phyloP scores from a whole-genome alignment of 2,888 invertebrate genomes.

The Eilema griseolum region DNA sequence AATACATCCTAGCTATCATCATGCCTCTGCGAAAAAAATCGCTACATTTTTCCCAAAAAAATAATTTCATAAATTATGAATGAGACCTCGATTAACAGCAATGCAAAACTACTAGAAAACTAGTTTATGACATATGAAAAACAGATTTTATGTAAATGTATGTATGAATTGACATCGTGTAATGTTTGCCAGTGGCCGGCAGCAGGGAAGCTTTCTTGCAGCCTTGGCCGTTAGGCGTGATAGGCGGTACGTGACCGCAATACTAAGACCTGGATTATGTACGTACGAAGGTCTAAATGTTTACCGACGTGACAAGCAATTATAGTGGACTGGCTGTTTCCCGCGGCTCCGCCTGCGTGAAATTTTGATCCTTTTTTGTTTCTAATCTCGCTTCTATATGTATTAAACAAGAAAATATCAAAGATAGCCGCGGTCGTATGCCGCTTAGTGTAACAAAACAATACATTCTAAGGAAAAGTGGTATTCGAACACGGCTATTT shows the following conservation, averaged over 20 bases:
- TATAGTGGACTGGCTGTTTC: background rate
- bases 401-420: too few relatives aligned
- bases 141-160: conserved; percentile 35
- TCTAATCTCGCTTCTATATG: too few relatives aligned
- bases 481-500: too few relatives aligned
- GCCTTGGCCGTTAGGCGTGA: conserved; percentile 20
- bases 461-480: too few relatives aligned
- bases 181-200: conserved; percentile 7
- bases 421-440: too few relatives aligned
- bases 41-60: background rate
- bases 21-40: background rate
- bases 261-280: conserved; percentile 19
- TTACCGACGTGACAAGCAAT: conserved; percentile 12
- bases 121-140: conserved; percentile 6
- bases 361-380: too few relatives aligned
- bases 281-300: conserved; percentile 16
- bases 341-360: too few relatives aligned
- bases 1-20: too few relatives aligned
- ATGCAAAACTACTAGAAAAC: conserved; percentile 9
- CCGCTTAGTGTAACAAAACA: too few relatives aligned
- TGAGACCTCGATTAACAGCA: conserved; percentile 18
- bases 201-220: conserved; percentile 17
- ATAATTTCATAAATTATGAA: conserved; percentile 5
- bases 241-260: conserved; percentile 16
- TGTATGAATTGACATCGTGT: conserved; percentile 34